These are phyloP conservation scores for Neofelis nebulosa DNA, from an alignment of 2,113 vertebrate species.

Conservation along the genomic window DNA sequence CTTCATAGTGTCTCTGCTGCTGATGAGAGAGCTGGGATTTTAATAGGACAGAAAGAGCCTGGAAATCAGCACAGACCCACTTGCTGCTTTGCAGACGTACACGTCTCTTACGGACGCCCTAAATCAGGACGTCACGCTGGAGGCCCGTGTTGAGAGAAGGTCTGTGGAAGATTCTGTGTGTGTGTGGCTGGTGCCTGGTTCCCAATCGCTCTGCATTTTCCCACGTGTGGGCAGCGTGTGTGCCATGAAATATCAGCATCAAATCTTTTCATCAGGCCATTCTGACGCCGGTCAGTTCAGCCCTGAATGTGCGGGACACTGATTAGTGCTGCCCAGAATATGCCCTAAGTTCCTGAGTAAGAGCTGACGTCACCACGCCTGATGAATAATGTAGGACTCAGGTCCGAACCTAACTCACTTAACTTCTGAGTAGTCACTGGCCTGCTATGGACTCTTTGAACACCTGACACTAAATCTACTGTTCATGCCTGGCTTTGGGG, in stretches of 20 bases:
- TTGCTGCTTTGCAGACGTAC: not conserved
- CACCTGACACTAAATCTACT: accelerated
- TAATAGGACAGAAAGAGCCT: not conserved
- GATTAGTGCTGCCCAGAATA: not conserved
- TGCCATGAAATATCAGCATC: not conserved
- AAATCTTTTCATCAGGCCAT: not conserved
- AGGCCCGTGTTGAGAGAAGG: not conserved
- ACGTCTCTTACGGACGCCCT: not conserved
- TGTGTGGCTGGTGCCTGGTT: too few species aligned
- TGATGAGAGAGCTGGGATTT: not conserved
- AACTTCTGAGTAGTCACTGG: not conserved
- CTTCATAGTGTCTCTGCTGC: not conserved
- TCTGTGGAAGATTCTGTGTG: not conserved
- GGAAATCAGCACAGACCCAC: not conserved
- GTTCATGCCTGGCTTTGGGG: not conserved
- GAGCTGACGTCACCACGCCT: not conserved
- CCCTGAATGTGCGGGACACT: not conserved
- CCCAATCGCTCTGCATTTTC: not conserved
- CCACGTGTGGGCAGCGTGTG: not conserved
- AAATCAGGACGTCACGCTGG: not conserved
- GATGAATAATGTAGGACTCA: not conserved
- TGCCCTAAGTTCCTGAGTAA: accelerated
- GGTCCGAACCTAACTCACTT: not conserved
- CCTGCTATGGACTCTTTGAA: not conserved
- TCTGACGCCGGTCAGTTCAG: not conserved